Evolutionary conservation across 1,140 invertebrate genomes (phyloP).

Genomic region (Listronotus oregonensis): DNA sequence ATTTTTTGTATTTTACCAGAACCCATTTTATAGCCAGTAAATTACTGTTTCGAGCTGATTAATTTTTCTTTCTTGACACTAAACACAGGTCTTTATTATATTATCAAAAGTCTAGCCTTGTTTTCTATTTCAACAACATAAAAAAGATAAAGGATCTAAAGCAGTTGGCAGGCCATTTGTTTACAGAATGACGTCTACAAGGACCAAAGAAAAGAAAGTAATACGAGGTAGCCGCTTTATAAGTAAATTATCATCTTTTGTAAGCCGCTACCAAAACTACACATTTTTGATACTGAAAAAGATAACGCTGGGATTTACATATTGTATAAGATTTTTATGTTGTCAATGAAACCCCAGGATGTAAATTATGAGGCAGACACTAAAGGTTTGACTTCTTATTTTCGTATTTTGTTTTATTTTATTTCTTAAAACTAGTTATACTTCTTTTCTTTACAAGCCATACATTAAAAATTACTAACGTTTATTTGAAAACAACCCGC

Average conservation of each 20-base stretch:
- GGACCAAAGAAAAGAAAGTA: slow-evolving; percentile 8
- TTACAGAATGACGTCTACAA: slow-evolving; percentile 15
- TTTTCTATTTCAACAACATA: slow-evolving; percentile 17
- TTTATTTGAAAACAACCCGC: too few relatives aligned
- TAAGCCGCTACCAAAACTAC: slow-evolving; percentile 30
- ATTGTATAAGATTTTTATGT: slow-evolving; percentile 26
- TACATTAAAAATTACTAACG: too few relatives aligned
- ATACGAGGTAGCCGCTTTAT: slow-evolving; percentile 25
- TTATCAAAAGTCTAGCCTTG: slow-evolving; percentile 26
- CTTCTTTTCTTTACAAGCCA: too few relatives aligned
- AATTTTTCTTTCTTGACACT: background rate
- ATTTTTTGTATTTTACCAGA: too few relatives aligned
- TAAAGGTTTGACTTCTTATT: background rate
- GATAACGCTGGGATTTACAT: slow-evolving; percentile 25
- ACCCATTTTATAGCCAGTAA: too few relatives aligned
- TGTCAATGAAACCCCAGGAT: slow-evolving; percentile 11
- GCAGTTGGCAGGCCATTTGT: slow-evolving; percentile 21
- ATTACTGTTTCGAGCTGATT: too few relatives aligned
- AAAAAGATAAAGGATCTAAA: slow-evolving; percentile 24
- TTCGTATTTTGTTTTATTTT: too few relatives aligned
- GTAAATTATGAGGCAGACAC: background rate
- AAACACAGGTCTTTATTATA: slow-evolving; percentile 17
- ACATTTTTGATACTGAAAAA: slow-evolving; percentile 16
- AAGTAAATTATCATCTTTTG: slow-evolving; percentile 35
- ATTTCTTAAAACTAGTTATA: too few relatives aligned